Evolutionary conservation across 2,888 invertebrate species (phyloP).

Genomic region (Ceratothoa steindachneri): DNA sequence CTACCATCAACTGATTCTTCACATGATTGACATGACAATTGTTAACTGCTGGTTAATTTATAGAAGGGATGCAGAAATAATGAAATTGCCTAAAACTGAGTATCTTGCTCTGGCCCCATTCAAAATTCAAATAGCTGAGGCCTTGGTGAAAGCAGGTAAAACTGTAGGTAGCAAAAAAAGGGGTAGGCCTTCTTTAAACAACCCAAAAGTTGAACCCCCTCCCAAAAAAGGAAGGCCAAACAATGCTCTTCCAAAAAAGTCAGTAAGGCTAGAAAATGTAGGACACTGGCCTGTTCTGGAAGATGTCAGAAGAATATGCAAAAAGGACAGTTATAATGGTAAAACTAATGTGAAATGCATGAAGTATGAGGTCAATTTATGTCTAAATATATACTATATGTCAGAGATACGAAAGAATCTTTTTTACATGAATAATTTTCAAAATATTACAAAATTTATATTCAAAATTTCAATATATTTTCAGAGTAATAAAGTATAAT

Average conservation of each 20-base stretch:
- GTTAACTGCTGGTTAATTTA: slow-evolving; percentile 26
- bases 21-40: slow-evolving; percentile 19
- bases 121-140: slow-evolving; percentile 13
- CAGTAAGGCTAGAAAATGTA: slow-evolving; percentile 1
- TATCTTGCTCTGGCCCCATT: too few species aligned
- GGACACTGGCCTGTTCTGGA: slow-evolving; percentile 5
- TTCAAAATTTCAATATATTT: too few species aligned
- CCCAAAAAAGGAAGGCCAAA: background rate
- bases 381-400: background rate
- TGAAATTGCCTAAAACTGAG: background rate
- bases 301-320: background rate
- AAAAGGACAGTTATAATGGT: background rate
- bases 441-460: too few species aligned
- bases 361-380: slow-evolving; percentile 16
- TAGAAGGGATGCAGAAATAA: slow-evolving; percentile 15
- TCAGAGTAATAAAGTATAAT: too few species aligned
- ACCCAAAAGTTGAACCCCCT: background rate
- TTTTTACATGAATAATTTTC: too few species aligned
- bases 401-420: too few species aligned
- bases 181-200: background rate
- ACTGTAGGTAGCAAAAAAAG: background rate
- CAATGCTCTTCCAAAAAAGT: too few species aligned
- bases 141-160: slow-evolving; percentile 7
- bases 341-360: slow-evolving; percentile 6
- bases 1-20: slow-evolving; percentile 19